Evolutionary conservation across 2,888 invertebrate genomes (phyloP).

Genomic region (Oxycera nigricornis): DNA sequence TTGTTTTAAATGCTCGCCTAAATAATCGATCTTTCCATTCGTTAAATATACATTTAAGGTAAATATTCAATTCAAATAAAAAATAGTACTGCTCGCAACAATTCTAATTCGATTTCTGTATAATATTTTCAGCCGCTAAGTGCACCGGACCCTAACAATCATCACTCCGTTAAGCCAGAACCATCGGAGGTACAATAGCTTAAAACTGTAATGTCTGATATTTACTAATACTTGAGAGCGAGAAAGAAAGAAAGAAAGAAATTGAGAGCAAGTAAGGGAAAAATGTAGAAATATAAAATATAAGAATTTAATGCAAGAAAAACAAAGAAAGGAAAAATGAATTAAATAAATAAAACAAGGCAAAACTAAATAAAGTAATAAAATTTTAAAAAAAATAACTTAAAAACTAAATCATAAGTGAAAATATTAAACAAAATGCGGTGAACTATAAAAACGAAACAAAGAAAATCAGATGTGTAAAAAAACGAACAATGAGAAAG

Average conservation of each 20-base stretch:
- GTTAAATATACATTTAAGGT: no score
- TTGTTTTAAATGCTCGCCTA: no score
- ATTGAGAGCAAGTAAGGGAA: no score
- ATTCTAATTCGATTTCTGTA: no score
- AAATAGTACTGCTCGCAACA: no score
- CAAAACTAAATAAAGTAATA: conserved; percentile 21
- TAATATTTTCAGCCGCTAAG: conserved; percentile 79
- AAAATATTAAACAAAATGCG: conserved; percentile 9
- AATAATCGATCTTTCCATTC: no score
- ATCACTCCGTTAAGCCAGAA: conserved; percentile 79
- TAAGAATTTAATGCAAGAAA: conserved; percentile 33
- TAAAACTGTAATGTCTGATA: conserved; percentile 50
- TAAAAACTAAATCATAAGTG: background rate
- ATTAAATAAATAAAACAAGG: conserved; percentile 18
- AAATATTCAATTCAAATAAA: no score
- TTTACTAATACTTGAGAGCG: conserved; percentile 39
- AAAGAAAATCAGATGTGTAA: background rate
- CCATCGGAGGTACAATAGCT: conserved; percentile 82
- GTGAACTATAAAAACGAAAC: background rate
- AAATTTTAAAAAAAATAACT: background rate
- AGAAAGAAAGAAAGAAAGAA: no score
- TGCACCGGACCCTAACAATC: conserved; percentile 84
- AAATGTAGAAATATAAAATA: conserved; percentile 34
- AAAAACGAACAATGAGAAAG: background rate
- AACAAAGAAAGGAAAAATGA: conserved; percentile 29